phyloP scores from a whole-genome alignment of 1,140 invertebrate species.

The Aphis gossypii region DNA sequence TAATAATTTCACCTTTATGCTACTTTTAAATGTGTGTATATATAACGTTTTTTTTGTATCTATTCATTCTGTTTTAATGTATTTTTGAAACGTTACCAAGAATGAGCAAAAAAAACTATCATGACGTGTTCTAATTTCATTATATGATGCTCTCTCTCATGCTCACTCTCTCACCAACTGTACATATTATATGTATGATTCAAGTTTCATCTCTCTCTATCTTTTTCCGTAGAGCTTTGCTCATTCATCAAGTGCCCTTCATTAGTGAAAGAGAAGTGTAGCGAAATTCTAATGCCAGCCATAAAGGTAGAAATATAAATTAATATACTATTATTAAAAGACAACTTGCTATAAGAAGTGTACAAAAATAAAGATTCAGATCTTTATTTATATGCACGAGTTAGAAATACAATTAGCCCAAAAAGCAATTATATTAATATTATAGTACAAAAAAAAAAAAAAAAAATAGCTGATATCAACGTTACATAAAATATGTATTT shows the following conservation, averaged over 20 bases:
- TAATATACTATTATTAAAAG: conserved; percentile 20
- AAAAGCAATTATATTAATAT: background rate
- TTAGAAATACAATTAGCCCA: background rate
- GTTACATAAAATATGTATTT: background rate
- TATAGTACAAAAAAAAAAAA: background rate
- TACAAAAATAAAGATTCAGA: background rate
- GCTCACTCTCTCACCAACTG: background rate
- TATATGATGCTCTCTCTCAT: background rate
- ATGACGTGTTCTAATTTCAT: conserved; percentile 51
- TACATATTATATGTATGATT: background rate
- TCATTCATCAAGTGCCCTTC: conserved; percentile 52
- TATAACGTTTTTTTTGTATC: conserved; percentile 44
- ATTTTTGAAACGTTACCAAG: conserved; percentile 52
- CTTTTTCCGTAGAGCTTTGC: background rate
- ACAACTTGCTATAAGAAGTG: background rate
- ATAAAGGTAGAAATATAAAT: conserved; percentile 8
- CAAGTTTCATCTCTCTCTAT: background rate
- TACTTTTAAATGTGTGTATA: conserved; percentile 48
- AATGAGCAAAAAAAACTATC: background rate
- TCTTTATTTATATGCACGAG: background rate
- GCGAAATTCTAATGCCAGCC: background rate
- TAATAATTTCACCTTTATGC: conserved; percentile 53
- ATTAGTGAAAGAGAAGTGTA: conserved; percentile 33
- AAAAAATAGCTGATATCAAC: background rate
- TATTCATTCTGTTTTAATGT: conserved; percentile 53